Conservation (phyloP, 2,113 vertebrate genomes). For the Salvelinus sp. region DNA sequence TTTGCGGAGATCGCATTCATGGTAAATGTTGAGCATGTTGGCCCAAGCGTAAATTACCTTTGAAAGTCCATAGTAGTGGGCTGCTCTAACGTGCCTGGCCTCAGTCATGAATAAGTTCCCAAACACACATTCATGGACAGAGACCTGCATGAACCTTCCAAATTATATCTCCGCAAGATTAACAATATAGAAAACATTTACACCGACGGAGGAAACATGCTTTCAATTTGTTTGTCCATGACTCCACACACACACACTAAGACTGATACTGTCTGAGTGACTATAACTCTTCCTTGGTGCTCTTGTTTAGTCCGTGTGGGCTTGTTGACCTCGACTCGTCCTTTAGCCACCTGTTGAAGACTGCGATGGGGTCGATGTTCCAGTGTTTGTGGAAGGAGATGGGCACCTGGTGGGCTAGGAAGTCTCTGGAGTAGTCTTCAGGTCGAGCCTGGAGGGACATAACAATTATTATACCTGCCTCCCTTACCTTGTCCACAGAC, state of each 20-base stretch:
- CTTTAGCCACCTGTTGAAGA: constrained; percentile 88
- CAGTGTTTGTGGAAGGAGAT: constrained; percentile 98
- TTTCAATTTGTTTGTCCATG: constrained; percentile 19
- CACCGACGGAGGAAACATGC: constrained; percentile 25
- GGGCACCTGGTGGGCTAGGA: constrained; percentile 92
- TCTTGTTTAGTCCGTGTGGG: constrained; percentile 45
- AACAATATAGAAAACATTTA: constrained; percentile 61
- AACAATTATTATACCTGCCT: background rate
- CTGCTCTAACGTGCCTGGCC: no score
- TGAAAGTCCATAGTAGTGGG: no score
- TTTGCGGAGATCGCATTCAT: background rate
- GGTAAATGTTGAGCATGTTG: no score
- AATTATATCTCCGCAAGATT: constrained; percentile 36
- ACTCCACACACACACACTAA: constrained; percentile 25
- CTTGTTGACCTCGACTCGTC: constrained; percentile 53
- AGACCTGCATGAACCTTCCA: constrained; percentile 30
- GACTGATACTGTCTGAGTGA: constrained; percentile 19
- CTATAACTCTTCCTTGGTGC: constrained; percentile 83
- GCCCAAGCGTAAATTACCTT: no score
- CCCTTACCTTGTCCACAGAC: no score
- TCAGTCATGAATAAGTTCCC: constrained; percentile 31
- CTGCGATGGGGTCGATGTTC: constrained; percentile 90
- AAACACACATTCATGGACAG: constrained; percentile 21
- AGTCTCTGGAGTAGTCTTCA: constrained; percentile 88
- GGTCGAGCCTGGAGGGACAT: constrained; percentile 84